Evolutionary conservation across 2,888 invertebrate genomes (phyloP), one percentile per base, ranked within the genome.

Genomic region (Subacronicta megacephala): DNA sequence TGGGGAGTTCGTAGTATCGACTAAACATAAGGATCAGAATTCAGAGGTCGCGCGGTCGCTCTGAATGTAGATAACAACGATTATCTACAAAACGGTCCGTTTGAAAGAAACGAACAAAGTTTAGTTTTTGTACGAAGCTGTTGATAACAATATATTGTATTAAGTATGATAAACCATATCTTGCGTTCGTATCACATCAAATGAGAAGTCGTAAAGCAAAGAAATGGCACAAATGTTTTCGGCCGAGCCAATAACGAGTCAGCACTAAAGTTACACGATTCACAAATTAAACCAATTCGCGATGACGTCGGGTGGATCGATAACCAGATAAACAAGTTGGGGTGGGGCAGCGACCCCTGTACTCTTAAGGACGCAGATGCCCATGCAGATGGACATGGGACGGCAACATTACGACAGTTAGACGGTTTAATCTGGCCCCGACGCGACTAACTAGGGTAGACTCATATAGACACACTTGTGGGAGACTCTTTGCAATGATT

Each of bases 281-380:
- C 75, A 65, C 74, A 80, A 81, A 83, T 82, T 80, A 81, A 73
- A 76, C 70, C 79, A 76, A 79, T 83, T 81, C 77, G 77, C 77
- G 67, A 79, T 78, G 83, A 81, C 80, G 77, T 73, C 65, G 71
- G 52, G 29, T 53, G 82, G 88, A 88, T 90, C 91, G 88, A 90
- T 90, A 88, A 78, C 84, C 82, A 86, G 88, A 89, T 90, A 92
- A 90, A 92, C 88, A 89, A 87, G 82, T 82, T 83, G 81, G 84
- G 83, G 81, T 78, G 82, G 78, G 81, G 80, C 75, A 78, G 69
- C 81, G 76, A 78, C 84, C 87, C 90, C 86, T 86, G 80, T 70
- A 64, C 68, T 77, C 85, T 83, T 82, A 69, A 88, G 85, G 84
- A 84, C 88, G 80, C 90, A 90, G 89, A 91, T 90, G 90, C 88